These are phyloP conservation scores for Epsilonema sp. DNA, from an alignment of 2,888 invertebrate species.

Conservation along the genomic window DNA sequence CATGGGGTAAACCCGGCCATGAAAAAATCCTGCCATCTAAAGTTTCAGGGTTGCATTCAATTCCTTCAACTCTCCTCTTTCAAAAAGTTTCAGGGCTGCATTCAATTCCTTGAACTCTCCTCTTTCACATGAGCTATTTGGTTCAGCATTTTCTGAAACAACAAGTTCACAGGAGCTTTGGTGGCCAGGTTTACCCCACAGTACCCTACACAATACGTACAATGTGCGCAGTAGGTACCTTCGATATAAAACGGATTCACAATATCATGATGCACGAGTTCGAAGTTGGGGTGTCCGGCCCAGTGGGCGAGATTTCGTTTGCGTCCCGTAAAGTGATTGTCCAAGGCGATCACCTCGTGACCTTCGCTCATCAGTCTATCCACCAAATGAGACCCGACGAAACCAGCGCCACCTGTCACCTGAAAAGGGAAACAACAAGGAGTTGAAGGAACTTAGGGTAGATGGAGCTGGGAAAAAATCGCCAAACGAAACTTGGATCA, in stretches of 20 bases:
- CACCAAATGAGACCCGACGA: slow-evolving; percentile 95
- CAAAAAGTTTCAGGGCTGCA: too few species aligned
- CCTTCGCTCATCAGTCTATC: slow-evolving; percentile 84
- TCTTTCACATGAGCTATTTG: too few species aligned
- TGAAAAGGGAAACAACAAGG: not conserved
- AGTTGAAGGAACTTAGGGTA: not conserved
- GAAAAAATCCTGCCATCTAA: too few species aligned
- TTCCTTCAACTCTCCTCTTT: not conserved
- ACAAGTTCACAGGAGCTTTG: too few species aligned
- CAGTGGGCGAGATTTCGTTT: slow-evolving; percentile 94
- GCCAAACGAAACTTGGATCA: too few species aligned
- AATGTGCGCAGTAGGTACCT: slow-evolving; percentile 40
- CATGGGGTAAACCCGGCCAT: too few species aligned
- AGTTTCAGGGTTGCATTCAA: not conserved
- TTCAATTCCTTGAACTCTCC: too few species aligned
- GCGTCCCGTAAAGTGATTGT: slow-evolving; percentile 93
- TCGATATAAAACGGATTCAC: slow-evolving; percentile 92
- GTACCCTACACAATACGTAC: too few species aligned
- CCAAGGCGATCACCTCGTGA: slow-evolving; percentile 83
- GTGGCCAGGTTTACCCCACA: too few species aligned
- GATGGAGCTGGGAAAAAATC: not conserved
- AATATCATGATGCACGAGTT: slow-evolving; percentile 92
- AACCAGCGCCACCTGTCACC: slow-evolving; percentile 86
- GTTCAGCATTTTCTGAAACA: too few species aligned
- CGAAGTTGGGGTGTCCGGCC: slow-evolving; percentile 97